These are phyloP conservation scores for Phallusia fumigata DNA, from an alignment of 23 tunicate species.

Conservation along the genomic window DNA sequence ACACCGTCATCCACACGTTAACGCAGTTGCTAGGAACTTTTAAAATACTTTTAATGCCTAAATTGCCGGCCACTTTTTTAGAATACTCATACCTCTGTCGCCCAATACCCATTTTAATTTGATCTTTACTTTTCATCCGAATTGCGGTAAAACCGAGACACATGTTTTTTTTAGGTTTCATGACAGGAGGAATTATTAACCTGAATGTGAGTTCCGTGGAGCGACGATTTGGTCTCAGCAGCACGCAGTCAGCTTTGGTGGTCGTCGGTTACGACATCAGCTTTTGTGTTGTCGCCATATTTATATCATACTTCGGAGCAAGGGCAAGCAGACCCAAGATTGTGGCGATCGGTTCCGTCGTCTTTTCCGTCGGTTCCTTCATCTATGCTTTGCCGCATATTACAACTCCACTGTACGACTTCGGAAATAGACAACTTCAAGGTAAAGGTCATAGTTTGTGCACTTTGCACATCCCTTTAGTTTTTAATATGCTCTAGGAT, in stretches of 20 bases:
- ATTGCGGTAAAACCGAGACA: too few relatives aligned
- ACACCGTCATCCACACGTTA: too few relatives aligned
- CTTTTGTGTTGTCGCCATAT: slow-evolving; percentile 61
- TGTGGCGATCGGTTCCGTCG: slow-evolving; percentile 51
- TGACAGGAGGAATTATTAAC: slow-evolving; percentile 69
- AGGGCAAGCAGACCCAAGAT: slow-evolving; percentile 53
- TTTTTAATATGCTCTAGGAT: too few relatives aligned
- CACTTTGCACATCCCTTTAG: too few relatives aligned
- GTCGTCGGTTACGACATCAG: slow-evolving; percentile 90
- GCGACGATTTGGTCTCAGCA: slow-evolving; percentile 76
- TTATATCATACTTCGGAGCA: slow-evolving; percentile 78
- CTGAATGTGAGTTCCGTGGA: slow-evolving; percentile 82
- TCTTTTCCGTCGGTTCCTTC: slow-evolving; percentile 57
- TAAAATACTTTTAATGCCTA: too few relatives aligned
- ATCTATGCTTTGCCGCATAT: slow-evolving; percentile 81
- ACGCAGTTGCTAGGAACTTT: too few relatives aligned
- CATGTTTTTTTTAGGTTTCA: neutral
- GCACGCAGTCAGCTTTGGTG: slow-evolving; percentile 69
- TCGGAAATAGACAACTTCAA: slow-evolving; percentile 10
- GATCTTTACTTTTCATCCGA: too few relatives aligned
- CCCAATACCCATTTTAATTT: too few relatives aligned
- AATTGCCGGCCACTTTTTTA: too few relatives aligned
- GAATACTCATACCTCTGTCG: too few relatives aligned
- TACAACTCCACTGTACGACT: slow-evolving; percentile 61
- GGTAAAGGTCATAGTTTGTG: neutral